A percentile compares a stretch with the other conserved stretches of the same genome.
Evolutionary conservation across 2,888 invertebrate species (phyloP).

Genomic region (Leptopilina drosophilae): DNA sequence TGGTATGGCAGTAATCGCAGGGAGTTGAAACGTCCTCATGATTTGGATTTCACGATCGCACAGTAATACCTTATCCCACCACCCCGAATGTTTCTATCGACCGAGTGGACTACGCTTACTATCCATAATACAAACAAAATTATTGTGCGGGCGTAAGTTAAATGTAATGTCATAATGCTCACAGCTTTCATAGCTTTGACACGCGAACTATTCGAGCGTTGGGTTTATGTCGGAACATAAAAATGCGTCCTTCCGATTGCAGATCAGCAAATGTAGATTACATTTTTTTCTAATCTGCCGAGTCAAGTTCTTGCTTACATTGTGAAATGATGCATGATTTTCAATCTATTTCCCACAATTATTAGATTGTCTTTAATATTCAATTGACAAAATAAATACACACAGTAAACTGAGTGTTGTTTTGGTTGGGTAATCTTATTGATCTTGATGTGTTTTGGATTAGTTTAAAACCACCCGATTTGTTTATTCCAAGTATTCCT

Average conservation of each 20-base stretch:
- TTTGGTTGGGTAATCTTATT: too few species aligned
- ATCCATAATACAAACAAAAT: slow-evolving; percentile 5
- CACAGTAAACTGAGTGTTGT: too few species aligned
- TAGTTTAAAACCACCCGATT: too few species aligned
- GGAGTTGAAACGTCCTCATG: slow-evolving; percentile 56
- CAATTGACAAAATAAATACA: too few species aligned
- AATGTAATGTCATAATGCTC: slow-evolving; percentile 54
- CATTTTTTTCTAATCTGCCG: background rate
- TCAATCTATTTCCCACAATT: background rate
- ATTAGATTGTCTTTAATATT: background rate
- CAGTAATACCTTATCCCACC: slow-evolving; percentile 61
- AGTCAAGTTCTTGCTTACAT: background rate
- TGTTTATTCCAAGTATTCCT: too few species aligned
- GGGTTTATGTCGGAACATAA: slow-evolving; percentile 71
- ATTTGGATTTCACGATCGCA: slow-evolving; percentile 59
- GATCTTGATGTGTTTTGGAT: too few species aligned
- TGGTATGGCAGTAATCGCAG: slow-evolving; percentile 54
- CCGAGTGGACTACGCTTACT: background rate
- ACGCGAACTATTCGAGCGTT: slow-evolving; percentile 68
- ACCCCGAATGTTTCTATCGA: slow-evolving; percentile 24
- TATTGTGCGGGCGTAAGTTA: background rate
- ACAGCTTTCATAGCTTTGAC: slow-evolving; percentile 60
- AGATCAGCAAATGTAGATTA: slow-evolving; percentile 41
- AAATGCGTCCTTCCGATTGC: slow-evolving; percentile 59
- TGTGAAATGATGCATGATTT: background rate